Evolutionary conservation across 2,797 vertebrate genomes (phyloP), one percentile per base, ranked within the genome.

Genomic region (Okamejei kenojei): DNA sequence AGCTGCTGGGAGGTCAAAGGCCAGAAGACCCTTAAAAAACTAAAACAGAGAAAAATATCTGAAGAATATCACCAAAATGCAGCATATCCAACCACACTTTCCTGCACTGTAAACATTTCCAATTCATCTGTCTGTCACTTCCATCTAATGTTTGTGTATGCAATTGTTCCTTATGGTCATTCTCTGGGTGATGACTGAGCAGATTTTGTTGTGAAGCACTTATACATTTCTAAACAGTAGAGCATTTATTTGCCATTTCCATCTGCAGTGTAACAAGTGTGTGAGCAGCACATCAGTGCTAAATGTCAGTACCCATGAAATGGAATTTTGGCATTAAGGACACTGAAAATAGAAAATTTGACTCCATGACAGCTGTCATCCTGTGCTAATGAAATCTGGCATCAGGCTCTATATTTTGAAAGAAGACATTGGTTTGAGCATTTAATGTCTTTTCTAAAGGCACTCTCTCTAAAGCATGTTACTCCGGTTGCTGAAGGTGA

Each of bases 311-410:
- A 35, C 94, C 94, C 94, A 54, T 94, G 95, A 96, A 96, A 96
- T 95, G 94, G 95, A 95, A 96, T 95, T 94, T 95, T 65, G 93
- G 96, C 95, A 96, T 95, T 94, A 93, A 95, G 94, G 94, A 95
- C 96, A 94, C 94, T 93, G 94, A 95, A 96, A 96, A 95, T 95
- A 95, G 96, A 95, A 95, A 95, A 94, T 91, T 94, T 90, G 90
- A 68, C 93, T 94, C 96, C 96, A 95, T 95, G 95, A 95, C 93
- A 95, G 95, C 96, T 97, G 96, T 96, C 96, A 97, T 95, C 94
- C 93, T 94, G 94, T 95, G 95, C 96, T 97, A 97, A 97, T 97
- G 96, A 97, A 96, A 96, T 96, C 95, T 95, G 96, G 94, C 94
- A 94, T 94, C 94, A 94, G 95, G 95, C 71, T 76, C 21, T 54